Evolutionary conservation across 2,113 vertebrate species (phyloP).

Genomic region (Leucoraja erinaceus): DNA sequence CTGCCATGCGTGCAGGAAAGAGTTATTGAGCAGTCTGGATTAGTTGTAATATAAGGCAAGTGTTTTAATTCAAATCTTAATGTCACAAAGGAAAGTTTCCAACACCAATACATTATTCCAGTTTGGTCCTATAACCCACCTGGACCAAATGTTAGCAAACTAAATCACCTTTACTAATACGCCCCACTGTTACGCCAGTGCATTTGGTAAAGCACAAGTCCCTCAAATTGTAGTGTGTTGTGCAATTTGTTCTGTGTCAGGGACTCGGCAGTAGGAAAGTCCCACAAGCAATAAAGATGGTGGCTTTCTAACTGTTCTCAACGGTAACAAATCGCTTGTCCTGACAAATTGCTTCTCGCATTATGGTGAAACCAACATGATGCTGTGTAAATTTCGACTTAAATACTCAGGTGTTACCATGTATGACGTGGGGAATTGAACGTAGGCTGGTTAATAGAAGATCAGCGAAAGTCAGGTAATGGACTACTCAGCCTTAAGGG

Average conservation of each 20-base stretch:
- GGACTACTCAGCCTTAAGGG: not conserved
- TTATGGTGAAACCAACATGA: not conserved
- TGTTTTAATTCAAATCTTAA: not conserved
- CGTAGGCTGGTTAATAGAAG: not conserved
- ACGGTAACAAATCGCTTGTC: conserved; percentile 28
- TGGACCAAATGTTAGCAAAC: not conserved
- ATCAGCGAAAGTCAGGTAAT: not conserved
- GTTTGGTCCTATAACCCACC: not conserved
- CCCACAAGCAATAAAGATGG: conserved; percentile 1
- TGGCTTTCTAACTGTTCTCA: conserved; percentile 6
- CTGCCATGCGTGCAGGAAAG: not conserved
- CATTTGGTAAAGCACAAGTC: not conserved
- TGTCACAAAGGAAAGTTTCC: not conserved
- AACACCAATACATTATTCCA: not conserved
- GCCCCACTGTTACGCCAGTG: not conserved
- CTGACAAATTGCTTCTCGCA: conserved; percentile 26
- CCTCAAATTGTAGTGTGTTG: not conserved
- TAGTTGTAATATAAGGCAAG: not conserved
- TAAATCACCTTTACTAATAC: not conserved
- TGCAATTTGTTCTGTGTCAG: not conserved
- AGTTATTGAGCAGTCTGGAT: not conserved
- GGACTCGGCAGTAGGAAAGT: not conserved
- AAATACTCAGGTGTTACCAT: conserved; percentile 24
- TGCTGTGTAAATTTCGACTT: conserved; percentile 21
- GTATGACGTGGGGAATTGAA: not conserved